Evolutionary conservation across 2,888 invertebrate genomes (phyloP), one percentile per base, ranked within the genome.

Genomic region (Theretra japonica): DNA sequence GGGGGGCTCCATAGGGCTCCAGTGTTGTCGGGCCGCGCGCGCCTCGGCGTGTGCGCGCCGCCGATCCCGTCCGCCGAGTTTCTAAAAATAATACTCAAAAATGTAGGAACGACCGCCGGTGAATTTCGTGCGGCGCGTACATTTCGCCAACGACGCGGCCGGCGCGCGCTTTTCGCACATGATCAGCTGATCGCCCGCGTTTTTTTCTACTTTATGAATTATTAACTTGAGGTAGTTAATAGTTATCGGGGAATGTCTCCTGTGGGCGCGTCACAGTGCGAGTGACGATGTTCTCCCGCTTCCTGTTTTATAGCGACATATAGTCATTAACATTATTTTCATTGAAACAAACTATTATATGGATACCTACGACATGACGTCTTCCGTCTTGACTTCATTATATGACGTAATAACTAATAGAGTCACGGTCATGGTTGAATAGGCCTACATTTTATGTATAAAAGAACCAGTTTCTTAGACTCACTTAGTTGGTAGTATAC

Each of bases 31-130:
- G 87, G 83, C 86, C 93, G 92, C 92, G 92, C 91, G 92, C 93
- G 91, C 82, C 83, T 82, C 81, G 84, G 87, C 89, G 92, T 92
- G 90, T 91, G 92, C 91, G 89, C 85, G 81, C 83, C 80, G 81
- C 80, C 83, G 83, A 84, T 85, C 86, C 86, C 89, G 88, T 83
- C 85, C 87, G 90, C 91, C 92, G 88, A 90, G 92, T 93, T 91
- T 91, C 94, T 94, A 94, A 90, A 93, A 94, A 94, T 94, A 94
- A 90, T 90, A 88, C 90, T 83, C 86, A 93, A 93, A 93, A 91
- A 93, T 93, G 90, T 90, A 85, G 88, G 83, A 33, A 80, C 90
- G 86, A 88, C 84, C 89, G 84, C 86, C 82, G 83, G 83, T 83
- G 83, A 88, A 89, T 87, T 88, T 86, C 85, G 87, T 88, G 86